These are phyloP conservation scores for Meloe dianella DNA, from an alignment of 2,888 invertebrate genomes.

Conservation along the genomic window DNA sequence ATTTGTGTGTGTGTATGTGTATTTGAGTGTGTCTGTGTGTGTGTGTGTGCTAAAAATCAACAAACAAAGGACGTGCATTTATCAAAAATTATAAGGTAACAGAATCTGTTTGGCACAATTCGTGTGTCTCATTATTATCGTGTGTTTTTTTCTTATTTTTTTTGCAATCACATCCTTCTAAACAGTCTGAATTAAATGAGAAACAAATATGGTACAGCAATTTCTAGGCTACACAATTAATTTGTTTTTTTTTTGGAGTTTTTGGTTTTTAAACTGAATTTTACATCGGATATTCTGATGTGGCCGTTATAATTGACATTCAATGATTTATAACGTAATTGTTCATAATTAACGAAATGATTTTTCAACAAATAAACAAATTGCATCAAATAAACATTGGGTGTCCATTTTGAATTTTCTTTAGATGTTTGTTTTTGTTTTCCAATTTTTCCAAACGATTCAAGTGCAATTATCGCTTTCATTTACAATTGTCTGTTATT, in stretches of 20 bases:
- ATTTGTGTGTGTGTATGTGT: background rate
- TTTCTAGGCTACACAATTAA: constrained; percentile 56
- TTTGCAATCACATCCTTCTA: constrained; percentile 10
- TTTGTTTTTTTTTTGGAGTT: constrained; percentile 11
- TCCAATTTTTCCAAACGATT: background rate
- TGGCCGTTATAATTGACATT: constrained; percentile 59
- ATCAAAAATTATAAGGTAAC: background rate
- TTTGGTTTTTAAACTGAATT: constrained; percentile 39
- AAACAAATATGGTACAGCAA: constrained; percentile 54
- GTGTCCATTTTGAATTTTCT: constrained; percentile 11
- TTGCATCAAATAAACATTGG: constrained; percentile 10
- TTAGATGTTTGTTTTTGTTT: background rate
- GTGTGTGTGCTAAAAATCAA: constrained; percentile 27
- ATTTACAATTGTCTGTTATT: constrained; percentile 27
- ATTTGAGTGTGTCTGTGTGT: background rate
- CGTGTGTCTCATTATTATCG: constrained; percentile 17
- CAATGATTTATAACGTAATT: constrained; percentile 49
- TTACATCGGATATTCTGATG: constrained; percentile 34
- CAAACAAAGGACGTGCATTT: constrained; percentile 16
- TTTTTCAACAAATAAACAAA: constrained; percentile 18
- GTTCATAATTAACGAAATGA: background rate
- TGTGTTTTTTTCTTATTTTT: constrained; percentile 15
- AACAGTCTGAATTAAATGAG: constrained; percentile 25
- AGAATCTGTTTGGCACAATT: constrained; percentile 8
- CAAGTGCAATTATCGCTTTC: background rate